phyloP scores from a whole-genome alignment of 2,888 invertebrate genomes.

The Heliconius cydno region DNA sequence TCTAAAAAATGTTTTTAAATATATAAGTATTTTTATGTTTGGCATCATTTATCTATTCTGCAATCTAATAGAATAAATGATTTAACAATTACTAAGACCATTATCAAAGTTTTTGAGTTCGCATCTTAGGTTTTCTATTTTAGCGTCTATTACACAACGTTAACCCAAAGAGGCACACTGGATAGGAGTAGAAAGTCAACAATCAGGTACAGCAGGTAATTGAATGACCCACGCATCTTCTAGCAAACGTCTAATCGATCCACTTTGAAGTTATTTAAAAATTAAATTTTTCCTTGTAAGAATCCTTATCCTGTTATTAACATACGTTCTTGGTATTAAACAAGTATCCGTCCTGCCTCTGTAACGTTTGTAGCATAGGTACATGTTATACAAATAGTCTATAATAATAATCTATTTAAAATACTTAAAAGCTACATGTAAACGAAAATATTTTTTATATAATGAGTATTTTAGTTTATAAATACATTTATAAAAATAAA shows the following conservation, averaged over 20 bases:
- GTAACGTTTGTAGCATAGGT: not conserved
- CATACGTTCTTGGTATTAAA: slow-evolving; percentile 3
- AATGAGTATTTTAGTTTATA: too few species aligned
- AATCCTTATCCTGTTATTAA: slow-evolving; percentile 34
- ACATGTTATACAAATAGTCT: not conserved
- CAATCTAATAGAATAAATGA: not conserved
- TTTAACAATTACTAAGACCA: not conserved
- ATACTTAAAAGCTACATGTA: not conserved
- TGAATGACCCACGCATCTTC: slow-evolving; percentile 62
- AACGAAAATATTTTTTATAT: not conserved
- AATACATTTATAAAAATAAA: too few species aligned
- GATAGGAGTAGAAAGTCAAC: slow-evolving; percentile 71
- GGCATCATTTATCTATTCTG: not conserved
- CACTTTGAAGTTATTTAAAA: slow-evolving; percentile 9
- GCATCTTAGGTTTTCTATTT: slow-evolving; percentile 68
- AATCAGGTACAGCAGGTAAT: slow-evolving; percentile 56
- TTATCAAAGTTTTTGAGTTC: not conserved
- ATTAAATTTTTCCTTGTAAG: slow-evolving; percentile 22
- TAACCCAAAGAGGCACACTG: slow-evolving; percentile 62
- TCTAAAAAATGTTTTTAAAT: too few species aligned
- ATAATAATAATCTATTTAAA: not conserved
- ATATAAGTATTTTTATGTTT: too few species aligned
- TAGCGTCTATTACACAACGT: slow-evolving; percentile 71
- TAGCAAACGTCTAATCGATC: slow-evolving; percentile 3
- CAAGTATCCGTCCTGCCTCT: not conserved